phyloP scores from a whole-genome alignment of 92 coral and sea anemone species.

The Diadumene lineata region DNA sequence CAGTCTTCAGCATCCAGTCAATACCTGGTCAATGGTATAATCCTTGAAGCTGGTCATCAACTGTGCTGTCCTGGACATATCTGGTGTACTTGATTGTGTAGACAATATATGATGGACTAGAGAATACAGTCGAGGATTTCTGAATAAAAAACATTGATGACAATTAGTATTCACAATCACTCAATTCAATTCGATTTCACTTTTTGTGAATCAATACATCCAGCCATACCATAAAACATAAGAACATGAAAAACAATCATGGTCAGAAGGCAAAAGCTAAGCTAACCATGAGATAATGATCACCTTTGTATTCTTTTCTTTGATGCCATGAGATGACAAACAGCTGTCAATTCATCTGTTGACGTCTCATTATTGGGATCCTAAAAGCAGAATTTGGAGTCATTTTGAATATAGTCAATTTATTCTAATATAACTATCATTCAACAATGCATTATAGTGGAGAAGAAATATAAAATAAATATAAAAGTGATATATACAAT shows the following conservation, averaged over 20 bases:
- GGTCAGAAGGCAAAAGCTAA: too few relatives aligned
- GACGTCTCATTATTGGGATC: conserved; percentile 35
- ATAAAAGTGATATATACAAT: too few relatives aligned
- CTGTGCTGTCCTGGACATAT: conserved; percentile 36
- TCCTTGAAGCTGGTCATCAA: conserved; percentile 51
- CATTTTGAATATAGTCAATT: too few relatives aligned
- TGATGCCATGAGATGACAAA: conserved; percentile 64
- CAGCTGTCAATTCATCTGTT: conserved; percentile 56
- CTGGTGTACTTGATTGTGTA: conserved; percentile 34
- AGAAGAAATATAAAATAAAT: too few relatives aligned
- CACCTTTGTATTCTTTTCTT: conserved; percentile 55
- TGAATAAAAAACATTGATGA: conserved; percentile 4
- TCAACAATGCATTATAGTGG: too few relatives aligned
- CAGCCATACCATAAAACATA: too few relatives aligned
- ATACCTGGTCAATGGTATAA: conserved; percentile 63
- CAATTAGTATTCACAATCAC: background rate
- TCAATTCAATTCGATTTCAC: too few relatives aligned
- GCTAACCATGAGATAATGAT: too few relatives aligned
- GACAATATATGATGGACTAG: conserved; percentile 63
- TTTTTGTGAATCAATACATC: too few relatives aligned
- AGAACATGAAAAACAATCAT: too few relatives aligned
- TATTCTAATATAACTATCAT: too few relatives aligned
- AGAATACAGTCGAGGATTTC: conserved; percentile 61
- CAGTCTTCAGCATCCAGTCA: background rate
- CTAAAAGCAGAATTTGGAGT: conserved; percentile 14